Base-by-base conservation (phyloP, 2,113 vertebrate genomes). In the Melanerpes formicivorus region DNA sequence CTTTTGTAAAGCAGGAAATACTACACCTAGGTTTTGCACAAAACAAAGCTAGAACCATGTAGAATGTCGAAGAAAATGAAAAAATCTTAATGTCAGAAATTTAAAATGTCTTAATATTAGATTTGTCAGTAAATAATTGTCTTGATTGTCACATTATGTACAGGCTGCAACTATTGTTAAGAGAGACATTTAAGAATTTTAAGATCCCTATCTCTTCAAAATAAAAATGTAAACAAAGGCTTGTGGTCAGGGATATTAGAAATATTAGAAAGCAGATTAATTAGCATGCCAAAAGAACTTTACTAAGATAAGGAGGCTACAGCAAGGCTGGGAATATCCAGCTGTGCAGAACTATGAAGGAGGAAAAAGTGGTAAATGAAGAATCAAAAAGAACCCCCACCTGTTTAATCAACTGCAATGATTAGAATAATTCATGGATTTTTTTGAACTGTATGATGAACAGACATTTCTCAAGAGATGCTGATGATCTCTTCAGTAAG, bases 201-300 rank as follows among this genome's bases (percentile, higher is more conserved):
- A 93, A 89, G 84, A 93, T 30, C 75, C 26, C 71, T 58, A 30
- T 73, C 87, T 88, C 62, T 85, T 95, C 69, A 92, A 95, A 95
- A 56, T 91, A 86, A 85, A 87, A 94, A 88, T 82, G 46, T 64
- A 92, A 82, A 92, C 95, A 96, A 93, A 83, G 60, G 54, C 80
- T 91, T 90, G 50, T 92, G 84, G 77, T 92, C 82, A 77, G 74
- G 62, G 84, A 93, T 54, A 84, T n/a, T n/a, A 80, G 90, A 95
- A 90, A 96, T 74, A 90, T 90, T 96, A 65, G 90, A 88, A 94
- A 92, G n/a, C 62, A 93, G 91, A 80, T 95, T 90, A 91, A 95
- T 96, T 94, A 95, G 80, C 90, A 96, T 95, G 77, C 84, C 92
- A 93, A 88, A 97, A 96, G 90, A 88, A 67, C 87, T 93, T 82